phyloP scores from a whole-genome alignment of 2,797 vertebrate genomes.

The Chiroxiphia lanceolata region DNA sequence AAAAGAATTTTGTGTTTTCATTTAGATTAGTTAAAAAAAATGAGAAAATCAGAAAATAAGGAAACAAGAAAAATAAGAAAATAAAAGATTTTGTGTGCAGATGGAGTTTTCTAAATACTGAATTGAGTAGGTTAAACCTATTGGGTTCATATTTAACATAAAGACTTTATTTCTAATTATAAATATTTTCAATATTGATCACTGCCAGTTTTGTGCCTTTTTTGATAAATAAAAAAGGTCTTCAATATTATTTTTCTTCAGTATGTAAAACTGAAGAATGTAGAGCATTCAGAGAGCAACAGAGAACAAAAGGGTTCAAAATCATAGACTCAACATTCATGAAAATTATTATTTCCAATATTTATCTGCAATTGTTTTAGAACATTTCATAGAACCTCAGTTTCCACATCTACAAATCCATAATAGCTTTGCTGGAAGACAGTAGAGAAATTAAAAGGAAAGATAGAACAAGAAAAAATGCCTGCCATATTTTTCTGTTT shows the following conservation, averaged over 20 bases:
- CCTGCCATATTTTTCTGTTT: neutral
- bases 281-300: too few species aligned
- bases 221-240: neutral
- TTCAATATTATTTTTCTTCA: neutral
- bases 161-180: neutral
- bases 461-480: neutral
- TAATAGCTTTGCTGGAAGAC: neutral
- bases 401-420: neutral
- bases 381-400: neutral
- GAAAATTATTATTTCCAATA: neutral
- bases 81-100: neutral
- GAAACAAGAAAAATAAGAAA: neutral
- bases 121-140: neutral
- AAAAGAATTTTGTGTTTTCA: accelerated
- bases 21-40: neutral
- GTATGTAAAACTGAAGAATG: too few species aligned
- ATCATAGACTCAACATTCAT: neutral
- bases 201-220: neutral
- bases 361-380: neutral
- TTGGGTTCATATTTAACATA: neutral
- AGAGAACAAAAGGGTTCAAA: neutral
- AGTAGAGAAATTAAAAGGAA: neutral
- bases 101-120: neutral
- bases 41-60: too few species aligned
- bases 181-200: neutral